Evolutionary conservation across 2,113 vertebrate species (phyloP).

Genomic region (Siniperca chuatsi): DNA sequence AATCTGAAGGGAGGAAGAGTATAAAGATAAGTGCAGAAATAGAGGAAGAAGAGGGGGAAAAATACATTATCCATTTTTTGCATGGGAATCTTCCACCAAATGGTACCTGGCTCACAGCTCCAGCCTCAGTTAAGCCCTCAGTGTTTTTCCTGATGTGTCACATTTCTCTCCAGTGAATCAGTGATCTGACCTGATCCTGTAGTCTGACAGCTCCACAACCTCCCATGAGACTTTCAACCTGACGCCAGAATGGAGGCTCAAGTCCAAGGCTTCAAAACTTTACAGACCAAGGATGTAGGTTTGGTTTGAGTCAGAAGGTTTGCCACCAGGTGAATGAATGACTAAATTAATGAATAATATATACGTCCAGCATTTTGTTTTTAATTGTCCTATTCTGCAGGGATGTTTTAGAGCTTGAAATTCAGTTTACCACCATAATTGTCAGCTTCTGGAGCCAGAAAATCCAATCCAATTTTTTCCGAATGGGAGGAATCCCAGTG

Average conservation of each 20-base stretch:
- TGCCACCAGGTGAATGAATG: no score
- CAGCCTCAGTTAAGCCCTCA: neutral
- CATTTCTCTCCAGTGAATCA: slow-evolving; percentile 24
- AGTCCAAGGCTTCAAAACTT: neutral
- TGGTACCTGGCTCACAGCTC: slow-evolving; percentile 21
- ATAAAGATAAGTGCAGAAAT: neutral
- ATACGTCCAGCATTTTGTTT: neutral
- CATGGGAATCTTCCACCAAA: slow-evolving; percentile 14
- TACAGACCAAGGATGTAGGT: neutral
- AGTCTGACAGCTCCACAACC: slow-evolving; percentile 1
- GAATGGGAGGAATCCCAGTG: neutral
- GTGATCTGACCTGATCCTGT: slow-evolving; percentile 9
- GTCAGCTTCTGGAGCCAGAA: neutral
- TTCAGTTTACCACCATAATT: neutral
- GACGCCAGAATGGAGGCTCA: neutral
- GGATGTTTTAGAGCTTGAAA: neutral
- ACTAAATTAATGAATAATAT: no score
- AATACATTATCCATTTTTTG: neutral
- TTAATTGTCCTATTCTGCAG: neutral
- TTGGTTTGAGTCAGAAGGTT: neutral
- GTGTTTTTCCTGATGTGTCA: slow-evolving; percentile 31
- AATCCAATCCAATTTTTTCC: neutral
- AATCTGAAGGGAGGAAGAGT: neutral
- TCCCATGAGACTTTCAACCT: neutral
- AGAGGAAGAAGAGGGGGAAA: neutral